Percentiles rank a stretch among this genome's conserved stretches.
These are phyloP conservation scores for Cerceris rybyensis DNA, from an alignment of 2,888 invertebrate genomes.

Conservation along the genomic window DNA sequence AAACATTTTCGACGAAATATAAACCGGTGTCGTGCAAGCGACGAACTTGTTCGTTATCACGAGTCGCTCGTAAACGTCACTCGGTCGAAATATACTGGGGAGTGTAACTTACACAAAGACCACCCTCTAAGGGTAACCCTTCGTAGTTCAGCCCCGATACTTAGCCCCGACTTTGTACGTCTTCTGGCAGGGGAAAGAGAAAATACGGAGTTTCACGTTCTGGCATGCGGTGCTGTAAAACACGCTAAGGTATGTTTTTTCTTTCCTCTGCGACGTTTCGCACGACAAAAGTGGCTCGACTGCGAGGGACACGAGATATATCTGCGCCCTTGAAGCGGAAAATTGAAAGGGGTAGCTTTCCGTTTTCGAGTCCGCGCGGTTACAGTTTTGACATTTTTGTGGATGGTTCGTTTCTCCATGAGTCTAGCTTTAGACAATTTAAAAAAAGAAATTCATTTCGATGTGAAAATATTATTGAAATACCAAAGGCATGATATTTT, in stretches of 20 bases:
- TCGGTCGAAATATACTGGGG: conserved; percentile 29
- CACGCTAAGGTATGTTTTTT: conserved; percentile 26
- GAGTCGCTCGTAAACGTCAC: conserved; percentile 51
- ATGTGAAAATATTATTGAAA: too few species aligned
- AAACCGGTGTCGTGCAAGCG: neutral
- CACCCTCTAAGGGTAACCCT: conserved; percentile 24
- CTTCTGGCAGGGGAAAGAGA: conserved; percentile 21
- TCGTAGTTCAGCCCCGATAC: conserved; percentile 27
- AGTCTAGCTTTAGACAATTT: neutral
- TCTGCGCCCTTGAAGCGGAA: conserved; percentile 35
- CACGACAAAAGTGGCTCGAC: conserved; percentile 40
- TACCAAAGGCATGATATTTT: too few species aligned
- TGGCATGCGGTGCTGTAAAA: conserved; percentile 30
- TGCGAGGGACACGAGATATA: conserved; percentile 17
- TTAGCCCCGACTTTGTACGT: conserved; percentile 49
- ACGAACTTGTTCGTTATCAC: conserved; percentile 46
- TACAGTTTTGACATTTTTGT: conserved; percentile 9
- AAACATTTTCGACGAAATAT: neutral
- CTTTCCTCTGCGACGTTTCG: conserved; percentile 47
- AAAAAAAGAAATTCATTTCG: neutral
- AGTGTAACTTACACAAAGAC: conserved; percentile 33
- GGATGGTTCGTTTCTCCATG: conserved; percentile 18
- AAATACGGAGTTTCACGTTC: conserved; percentile 21
- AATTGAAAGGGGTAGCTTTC: conserved; percentile 41
- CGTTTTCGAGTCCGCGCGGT: neutral